phyloP scores from a whole-genome alignment of 2,113 vertebrate genomes.

The Hypocryptadius cinnamomeus region DNA sequence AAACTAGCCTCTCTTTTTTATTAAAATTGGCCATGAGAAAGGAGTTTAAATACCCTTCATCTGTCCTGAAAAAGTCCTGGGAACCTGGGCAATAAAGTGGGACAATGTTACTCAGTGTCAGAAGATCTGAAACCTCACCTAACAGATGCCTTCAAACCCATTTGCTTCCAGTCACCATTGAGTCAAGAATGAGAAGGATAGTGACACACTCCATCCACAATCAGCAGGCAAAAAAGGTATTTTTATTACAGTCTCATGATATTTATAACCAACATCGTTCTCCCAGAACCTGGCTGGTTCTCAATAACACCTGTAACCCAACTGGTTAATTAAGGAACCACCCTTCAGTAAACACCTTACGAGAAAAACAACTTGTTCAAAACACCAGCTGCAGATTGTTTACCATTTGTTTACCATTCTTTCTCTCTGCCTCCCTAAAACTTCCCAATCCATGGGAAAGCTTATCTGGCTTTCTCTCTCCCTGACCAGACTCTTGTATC shows the following conservation, averaged over 20 bases:
- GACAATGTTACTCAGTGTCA: background rate
- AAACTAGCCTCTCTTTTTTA: background rate
- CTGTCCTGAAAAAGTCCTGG: background rate
- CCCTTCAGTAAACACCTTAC: background rate
- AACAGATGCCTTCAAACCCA: rapidly evolving
- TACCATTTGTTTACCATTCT: background rate
- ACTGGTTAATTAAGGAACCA: background rate
- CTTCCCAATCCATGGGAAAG: background rate
- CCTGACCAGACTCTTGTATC: background rate
- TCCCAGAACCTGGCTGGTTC: background rate
- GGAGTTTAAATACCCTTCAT: background rate
- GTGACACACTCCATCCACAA: background rate
- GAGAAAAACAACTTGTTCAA: background rate
- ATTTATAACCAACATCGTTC: background rate
- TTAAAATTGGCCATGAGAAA: background rate
- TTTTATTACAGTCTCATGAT: background rate
- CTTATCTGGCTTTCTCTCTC: background rate
- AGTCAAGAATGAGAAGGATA: background rate
- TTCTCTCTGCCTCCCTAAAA: background rate
- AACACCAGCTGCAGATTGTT: background rate
- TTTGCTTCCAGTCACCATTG: background rate
- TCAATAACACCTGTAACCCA: background rate
- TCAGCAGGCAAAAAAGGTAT: background rate
- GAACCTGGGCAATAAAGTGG: background rate
- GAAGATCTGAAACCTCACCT: background rate